Evolutionary conservation across 2,888 invertebrate species (phyloP), one percentile per base, ranked within the genome.

Genomic region (Protodeltote pygarga): DNA sequence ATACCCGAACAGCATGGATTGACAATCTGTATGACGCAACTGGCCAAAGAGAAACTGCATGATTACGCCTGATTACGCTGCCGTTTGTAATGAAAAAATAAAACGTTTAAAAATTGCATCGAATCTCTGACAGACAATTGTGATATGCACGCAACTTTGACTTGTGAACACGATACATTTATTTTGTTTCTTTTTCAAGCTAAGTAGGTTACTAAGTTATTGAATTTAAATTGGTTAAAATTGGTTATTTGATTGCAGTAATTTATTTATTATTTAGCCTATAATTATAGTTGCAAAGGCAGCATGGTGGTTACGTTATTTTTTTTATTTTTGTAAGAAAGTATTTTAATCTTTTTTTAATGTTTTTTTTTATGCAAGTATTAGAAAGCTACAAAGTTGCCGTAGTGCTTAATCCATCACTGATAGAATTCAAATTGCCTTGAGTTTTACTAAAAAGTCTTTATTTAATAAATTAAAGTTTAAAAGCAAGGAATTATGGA

Each of bases 81-180:
- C 50, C n/a, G n/a, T n/a, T 33, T 17, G 60, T 65, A 60, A 64
- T 65, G 57, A 16, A 15, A 58, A 68, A 53, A 50, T 31, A 49
- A 11, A 38, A 23, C 44, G 57, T 39, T 53, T 46, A 58, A 65
- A 68, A 65, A 65, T 68, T 65, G 65, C 60, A 65, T 53, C 61
- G 35, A 50, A 33, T 46, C 8, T 53, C 65, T 57, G 61, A 65
- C 69, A 57, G 47, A 44, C 61, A 57, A 68, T 68, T 53, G 57
- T 57, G 50, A 57, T 40, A 51, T 53, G 65, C 69, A 65, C 65
- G 61, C 69, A 51, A 68, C 38, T 40, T 40, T 61, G 46, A 61
- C 34, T 61, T 55, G 28, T 39, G 17, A 50, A 44, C 42, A 55
- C 46, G 60, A 49, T 55, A 41, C 24, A 23, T 49, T 48, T 42